Evolutionary conservation across 2,888 invertebrate genomes (phyloP), one percentile per base, ranked within the genome.

Genomic region (Leptopilina syphax): DNA sequence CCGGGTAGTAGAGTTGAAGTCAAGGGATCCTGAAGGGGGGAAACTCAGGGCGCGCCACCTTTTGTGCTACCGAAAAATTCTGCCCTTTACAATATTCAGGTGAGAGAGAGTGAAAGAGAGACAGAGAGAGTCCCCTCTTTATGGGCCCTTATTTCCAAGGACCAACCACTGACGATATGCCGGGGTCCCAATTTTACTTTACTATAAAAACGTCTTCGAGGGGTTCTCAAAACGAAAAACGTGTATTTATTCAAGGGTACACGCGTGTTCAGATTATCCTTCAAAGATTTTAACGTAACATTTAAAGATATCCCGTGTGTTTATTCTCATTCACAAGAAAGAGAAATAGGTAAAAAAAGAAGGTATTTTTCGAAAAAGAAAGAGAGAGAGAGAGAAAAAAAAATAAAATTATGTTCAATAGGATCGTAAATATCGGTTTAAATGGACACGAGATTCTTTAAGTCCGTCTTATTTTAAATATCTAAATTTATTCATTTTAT

Each of bases 21-120:
- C 81, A 84, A 81, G 83, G 82, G 82, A 83, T 83, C 77, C 83
- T 81, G 41, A 77, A 34, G 34, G 80, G 81, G 34, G 73, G 73
- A 57, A 57, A 34, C 73, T 18, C 73, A 9, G 73, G n/a, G 34
- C 57, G 57, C 73, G 57, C 73, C 73, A 50, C 50, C 50, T 50
- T 57, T 73, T 73, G 73, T 73, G 57, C 73, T 27, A 60, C 57
- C 73, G 73, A 73, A 73, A 73, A 73, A 73, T 57, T 73, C 13
- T 73, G 73, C 73, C 73, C 73, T 57, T 34, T 73, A 34, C 24
- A 60, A 50, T 50, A 34, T 73, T 73, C 73, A 73, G 73, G 73
- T 73, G 57, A 73, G 73, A 73, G 18, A 18, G 34, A 34, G 34
- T 34, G 34, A 34, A 34, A 3, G 34, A 34, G 34, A 34, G 34